Base-by-base conservation (phyloP, 1,140 invertebrate genomes). In the Bombus pascuorum region DNA sequence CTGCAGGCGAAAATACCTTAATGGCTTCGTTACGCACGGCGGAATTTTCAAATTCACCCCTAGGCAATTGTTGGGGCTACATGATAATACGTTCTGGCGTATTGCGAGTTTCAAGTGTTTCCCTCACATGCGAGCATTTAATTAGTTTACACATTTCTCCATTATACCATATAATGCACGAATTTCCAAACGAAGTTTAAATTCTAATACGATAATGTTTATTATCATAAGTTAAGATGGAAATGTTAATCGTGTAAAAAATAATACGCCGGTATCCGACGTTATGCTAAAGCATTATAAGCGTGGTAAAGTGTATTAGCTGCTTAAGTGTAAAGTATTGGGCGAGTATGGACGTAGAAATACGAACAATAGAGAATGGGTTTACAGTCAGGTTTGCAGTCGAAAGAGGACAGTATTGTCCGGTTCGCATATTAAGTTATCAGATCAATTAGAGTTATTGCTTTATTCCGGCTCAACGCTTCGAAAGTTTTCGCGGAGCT, bases 371-470 rank as follows among this genome's bases (percentile, higher is more conserved):
- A 39, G 18, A 32, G 53, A 42, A 39, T 18, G 34, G n/a, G 25
- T 74, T 83, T 76, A 66, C 79, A 59, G n/a, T 15, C 37, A 44
- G 34, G 6, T n/a, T 32, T n/a, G 32, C 28, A 42, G 73, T 3
- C 25, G 9, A 74, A 78, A 47, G 77, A 34, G 25, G 34, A 76
- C 87, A 76, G 82, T 39, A 82, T 80, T 72, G 68, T 78, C 74
- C 79, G 66, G 86, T 83, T 66, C 79, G 85, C 75, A 89, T 93
- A 92, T 93, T 93, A 94, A 93, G 90, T 94, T 94, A 94, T 94
- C 93, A 93, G 93, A 94, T 94, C 93, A 94, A 94, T 94, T 94
- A 94, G 90, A 93, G 93, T 93, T 93, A 93, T 93, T 94, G 94
- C 93, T 94, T 94, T 94, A 93, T 94, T 94, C 91, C 86, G 75